Conservation (phyloP, 2,888 invertebrate species). For the Drosophila mimetica region DNA sequence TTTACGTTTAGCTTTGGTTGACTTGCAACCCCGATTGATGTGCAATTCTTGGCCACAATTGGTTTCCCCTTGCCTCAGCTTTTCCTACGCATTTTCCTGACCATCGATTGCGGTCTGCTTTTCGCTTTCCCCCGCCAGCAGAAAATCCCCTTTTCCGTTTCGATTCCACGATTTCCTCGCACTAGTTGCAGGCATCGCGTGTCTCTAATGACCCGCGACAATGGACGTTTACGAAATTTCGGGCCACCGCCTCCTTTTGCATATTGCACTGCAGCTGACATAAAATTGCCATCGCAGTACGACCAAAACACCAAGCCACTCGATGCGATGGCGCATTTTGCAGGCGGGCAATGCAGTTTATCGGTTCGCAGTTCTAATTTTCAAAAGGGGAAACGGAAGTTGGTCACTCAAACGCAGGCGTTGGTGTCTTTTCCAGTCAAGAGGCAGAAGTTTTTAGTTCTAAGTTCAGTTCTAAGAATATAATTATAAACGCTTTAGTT, state of each 20-base stretch:
- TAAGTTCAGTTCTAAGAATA: not conserved
- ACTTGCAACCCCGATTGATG: slow-evolving; percentile 7
- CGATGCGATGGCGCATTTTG: slow-evolving; percentile 4
- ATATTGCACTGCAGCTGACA: slow-evolving; percentile 64
- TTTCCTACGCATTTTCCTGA: slow-evolving; percentile 31
- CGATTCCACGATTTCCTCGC: slow-evolving; percentile 39
- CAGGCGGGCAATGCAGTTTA: slow-evolving; percentile 36
- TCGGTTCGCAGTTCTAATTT: slow-evolving; percentile 27
- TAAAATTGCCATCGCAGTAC: slow-evolving; percentile 54
- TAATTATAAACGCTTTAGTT: not conserved
- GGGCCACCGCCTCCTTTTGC: slow-evolving; percentile 53
- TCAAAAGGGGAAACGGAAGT: not conserved
- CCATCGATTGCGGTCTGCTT: slow-evolving; percentile 41
- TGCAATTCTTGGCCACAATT: slow-evolving; percentile 9
- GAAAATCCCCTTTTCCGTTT: too few species aligned
- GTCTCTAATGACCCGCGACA: slow-evolving; percentile 63
- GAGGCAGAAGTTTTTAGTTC: not conserved
- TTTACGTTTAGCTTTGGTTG: not conserved
- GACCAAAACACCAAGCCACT: slow-evolving; percentile 27
- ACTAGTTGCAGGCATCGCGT: slow-evolving; percentile 58
- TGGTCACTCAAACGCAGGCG: slow-evolving; percentile 19
- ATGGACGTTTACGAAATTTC: slow-evolving; percentile 58
- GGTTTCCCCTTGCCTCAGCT: slow-evolving; percentile 6
- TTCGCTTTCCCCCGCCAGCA: slow-evolving; percentile 12
- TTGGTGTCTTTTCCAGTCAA: not conserved